These are phyloP conservation scores for Hypotaenidia philippensis DNA, from an alignment of 2,797 vertebrate species.

Conservation along the genomic window DNA sequence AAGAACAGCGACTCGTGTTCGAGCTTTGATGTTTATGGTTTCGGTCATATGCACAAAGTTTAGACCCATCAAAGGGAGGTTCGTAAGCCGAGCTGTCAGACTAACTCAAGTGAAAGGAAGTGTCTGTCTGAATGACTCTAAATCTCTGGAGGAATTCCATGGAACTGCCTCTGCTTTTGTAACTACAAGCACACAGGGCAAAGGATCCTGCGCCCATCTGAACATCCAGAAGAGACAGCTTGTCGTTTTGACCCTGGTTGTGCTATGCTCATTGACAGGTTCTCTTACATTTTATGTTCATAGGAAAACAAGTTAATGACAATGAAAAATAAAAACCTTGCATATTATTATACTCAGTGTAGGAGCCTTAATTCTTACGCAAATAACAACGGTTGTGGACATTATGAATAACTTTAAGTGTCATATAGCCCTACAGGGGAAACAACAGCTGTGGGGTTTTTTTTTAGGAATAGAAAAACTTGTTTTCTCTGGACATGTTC, in stretches of 20 bases:
- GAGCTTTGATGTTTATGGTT: conserved; percentile 67
- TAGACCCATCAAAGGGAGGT: conserved; percentile 52
- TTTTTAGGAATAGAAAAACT: not conserved
- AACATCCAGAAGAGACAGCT: not conserved
- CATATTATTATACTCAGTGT: not conserved
- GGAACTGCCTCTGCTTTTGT: conserved; percentile 32
- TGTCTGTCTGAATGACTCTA: conserved; percentile 28
- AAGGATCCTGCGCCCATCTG: not conserved
- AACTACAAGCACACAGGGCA: not conserved
- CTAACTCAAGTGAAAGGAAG: conserved; percentile 66
- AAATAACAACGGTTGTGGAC: not conserved
- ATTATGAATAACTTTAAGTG: not conserved
- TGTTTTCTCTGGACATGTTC: not conserved
- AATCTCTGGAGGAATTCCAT: conserved; percentile 16
- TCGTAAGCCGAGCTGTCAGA: conserved; percentile 50
- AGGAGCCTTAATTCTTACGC: not conserved
- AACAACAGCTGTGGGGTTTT: not conserved
- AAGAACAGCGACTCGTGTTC: conserved; percentile 18
- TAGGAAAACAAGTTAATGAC: not conserved
- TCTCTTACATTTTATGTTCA: not conserved
- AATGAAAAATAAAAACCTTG: not conserved
- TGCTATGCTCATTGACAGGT: not conserved
- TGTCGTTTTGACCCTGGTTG: not conserved
- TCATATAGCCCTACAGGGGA: not conserved
- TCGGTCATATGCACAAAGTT: conserved; percentile 60